Base-by-base conservation (phyloP, 30 jellyfish, hydroid and myxozoan species). In the Rhopilema esculentum region DNA sequence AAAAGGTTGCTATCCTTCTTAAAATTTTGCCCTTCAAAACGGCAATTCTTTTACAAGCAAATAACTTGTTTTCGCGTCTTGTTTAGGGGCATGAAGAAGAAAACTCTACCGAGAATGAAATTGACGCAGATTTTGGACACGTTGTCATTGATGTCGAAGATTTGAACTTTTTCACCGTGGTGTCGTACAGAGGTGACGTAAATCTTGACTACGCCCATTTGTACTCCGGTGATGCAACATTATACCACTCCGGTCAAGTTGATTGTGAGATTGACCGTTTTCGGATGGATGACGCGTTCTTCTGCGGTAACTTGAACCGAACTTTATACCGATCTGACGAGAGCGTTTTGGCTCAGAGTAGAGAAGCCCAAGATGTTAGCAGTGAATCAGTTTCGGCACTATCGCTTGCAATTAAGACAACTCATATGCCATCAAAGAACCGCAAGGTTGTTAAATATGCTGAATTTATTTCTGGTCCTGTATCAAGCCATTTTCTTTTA, bases 121-220 rank as follows among this genome's bases (percentile, higher is more conserved):
- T 28, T 24, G 75, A 79, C 80, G 6, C 75, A 19, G 53, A 57
- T 49, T 52, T 89, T 8, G 98, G 96, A 32, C 99, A 94, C 71
- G 90, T 90, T 23, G 71, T 94, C 15, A 48, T 94, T n/a, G 88
- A 90, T 17, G 88, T 84, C 0, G 88, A 94, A 22, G 96, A 91
- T 49, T 88, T 92, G 62, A 87, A 84, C 68, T 79, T 94, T n/a
- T 94, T 89, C 33, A 75, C 87, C 12, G 97, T 95, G 9, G 77
- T 97, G 8, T 94, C 95, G 24, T 94, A 73, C 92, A 85, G 86
- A 85, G 99, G 99, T n/a, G 91, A 94, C 65, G 63, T 89, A 0
- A 68, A 75, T 48, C 49, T 90, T 0, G 96, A 85, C 63, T 94
- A 65, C 61, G 70, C 85, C 83, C 92, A 94, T 20, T 78, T 94